A percentile compares a stretch with the other conserved stretches of the same genome.
Evolutionary conservation across 2,113 vertebrate species (phyloP).

Genomic region (Hippocampus comes): DNA sequence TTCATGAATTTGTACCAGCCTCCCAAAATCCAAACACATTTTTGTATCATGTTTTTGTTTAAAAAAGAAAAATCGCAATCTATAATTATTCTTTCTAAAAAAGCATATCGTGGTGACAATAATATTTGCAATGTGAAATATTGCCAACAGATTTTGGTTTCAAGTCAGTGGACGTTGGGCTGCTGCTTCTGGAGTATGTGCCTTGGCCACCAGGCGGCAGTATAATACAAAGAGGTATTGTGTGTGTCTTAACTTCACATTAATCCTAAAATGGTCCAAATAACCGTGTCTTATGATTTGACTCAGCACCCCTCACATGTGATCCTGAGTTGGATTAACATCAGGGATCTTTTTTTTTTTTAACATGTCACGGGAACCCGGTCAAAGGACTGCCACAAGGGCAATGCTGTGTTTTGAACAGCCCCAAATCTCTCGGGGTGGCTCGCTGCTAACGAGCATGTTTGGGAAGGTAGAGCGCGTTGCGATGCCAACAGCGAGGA

Average conservation of each 20-base stretch:
- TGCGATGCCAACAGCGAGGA: background rate
- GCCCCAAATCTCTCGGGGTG: background rate
- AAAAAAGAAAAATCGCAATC: background rate
- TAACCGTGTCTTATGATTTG: slow-evolving; percentile 7
- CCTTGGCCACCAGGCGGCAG: background rate
- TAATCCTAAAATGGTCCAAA: background rate
- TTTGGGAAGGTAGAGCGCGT: slow-evolving; percentile 1
- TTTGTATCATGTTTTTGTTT: background rate
- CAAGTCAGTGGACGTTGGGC: background rate
- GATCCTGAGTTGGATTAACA: slow-evolving; percentile 20
- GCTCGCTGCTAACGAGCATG: background rate
- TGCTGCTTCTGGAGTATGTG: background rate
- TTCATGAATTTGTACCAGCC: too few species aligned
- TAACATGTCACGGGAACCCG: background rate
- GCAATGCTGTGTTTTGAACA: background rate
- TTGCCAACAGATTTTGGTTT: background rate
- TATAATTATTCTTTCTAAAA: too few species aligned
- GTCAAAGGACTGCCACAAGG: background rate
- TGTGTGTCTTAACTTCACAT: too few species aligned
- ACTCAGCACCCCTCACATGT: slow-evolving; percentile 16
- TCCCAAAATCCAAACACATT: too few species aligned
- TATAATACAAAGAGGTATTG: background rate
- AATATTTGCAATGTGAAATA: background rate
- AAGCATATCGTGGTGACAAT: too few species aligned
- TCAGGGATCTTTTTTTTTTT: background rate